Conservation (phyloP, 35 echinoderm and acorn worm species). For the Apostichopus parvimensis region DNA sequence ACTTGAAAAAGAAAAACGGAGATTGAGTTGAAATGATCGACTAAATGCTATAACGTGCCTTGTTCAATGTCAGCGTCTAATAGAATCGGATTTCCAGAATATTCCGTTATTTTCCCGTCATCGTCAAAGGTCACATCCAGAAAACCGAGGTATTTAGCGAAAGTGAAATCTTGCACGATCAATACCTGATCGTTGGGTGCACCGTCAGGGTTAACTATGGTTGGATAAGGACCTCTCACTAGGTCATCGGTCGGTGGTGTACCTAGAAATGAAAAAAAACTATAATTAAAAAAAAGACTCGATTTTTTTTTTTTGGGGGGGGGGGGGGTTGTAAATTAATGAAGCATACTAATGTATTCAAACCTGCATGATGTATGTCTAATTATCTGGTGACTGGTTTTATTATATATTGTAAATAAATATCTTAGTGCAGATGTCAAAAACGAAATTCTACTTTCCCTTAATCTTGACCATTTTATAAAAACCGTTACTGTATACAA, state of each 20-base stretch:
- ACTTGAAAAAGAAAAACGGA: not conserved
- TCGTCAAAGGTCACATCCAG: conserved; percentile 88
- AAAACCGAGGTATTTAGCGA: conserved; percentile 90
- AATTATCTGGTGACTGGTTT: too few relatives aligned
- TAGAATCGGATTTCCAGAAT: conserved; percentile 78
- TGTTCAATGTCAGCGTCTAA: conserved; percentile 62
- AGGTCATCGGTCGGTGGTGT: conserved; percentile 66
- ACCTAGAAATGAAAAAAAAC: conserved; percentile 56
- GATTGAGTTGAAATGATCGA: not conserved
- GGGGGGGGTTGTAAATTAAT: too few relatives aligned
- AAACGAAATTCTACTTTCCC: too few relatives aligned
- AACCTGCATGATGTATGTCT: too few relatives aligned
- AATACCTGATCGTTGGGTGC: conserved; percentile 51
- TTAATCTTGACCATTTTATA: too few relatives aligned
- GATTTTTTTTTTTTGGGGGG: too few relatives aligned
- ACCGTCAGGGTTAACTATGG: conserved; percentile 55
- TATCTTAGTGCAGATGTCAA: too few relatives aligned
- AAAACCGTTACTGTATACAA: too few relatives aligned
- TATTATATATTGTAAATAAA: too few relatives aligned
- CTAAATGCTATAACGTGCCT: conserved; percentile 46
- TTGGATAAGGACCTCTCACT: conserved; percentile 70
- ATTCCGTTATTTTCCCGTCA: conserved; percentile 62
- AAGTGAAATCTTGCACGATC: conserved; percentile 88
- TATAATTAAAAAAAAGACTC: too few relatives aligned
- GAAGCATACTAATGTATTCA: too few relatives aligned